A percentile compares a stretch with the other conserved stretches of the same genome.
These are phyloP conservation scores for Hyla sarda DNA, from an alignment of 2,113 vertebrate genomes.

Conservation along the genomic window DNA sequence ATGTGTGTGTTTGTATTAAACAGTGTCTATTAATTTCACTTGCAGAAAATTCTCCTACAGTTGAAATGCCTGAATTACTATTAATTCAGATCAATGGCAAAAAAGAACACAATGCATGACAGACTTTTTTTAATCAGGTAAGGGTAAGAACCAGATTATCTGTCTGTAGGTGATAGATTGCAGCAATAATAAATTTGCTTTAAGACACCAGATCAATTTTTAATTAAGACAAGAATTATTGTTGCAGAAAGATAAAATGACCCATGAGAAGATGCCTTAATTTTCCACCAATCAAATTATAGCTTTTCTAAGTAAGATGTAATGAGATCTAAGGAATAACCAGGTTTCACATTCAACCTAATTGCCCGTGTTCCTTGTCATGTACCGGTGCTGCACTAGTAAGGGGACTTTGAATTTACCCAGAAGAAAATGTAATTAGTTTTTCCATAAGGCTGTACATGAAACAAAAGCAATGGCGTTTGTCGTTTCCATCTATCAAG, in stretches of 20 bases:
- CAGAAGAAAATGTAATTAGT: constrained; percentile 94
- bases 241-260: constrained; percentile 98
- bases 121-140: constrained; percentile 94
- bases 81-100: constrained; percentile 82
- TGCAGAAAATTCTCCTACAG: constrained; percentile 69
- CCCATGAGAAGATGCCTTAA: constrained; percentile 95
- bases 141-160: constrained; percentile 98
- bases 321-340: constrained; percentile 88
- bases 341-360: constrained; percentile 86
- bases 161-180: constrained; percentile 97
- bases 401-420: constrained; percentile 87
- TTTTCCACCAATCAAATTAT: constrained; percentile 99
- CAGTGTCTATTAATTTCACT: constrained; percentile 56
- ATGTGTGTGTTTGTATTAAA: not conserved
- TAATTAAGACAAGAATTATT: constrained; percentile 99
- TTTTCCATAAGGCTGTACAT: constrained; percentile 81
- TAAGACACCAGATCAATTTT: constrained; percentile 99
- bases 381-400: constrained; percentile 84
- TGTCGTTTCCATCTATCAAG: constrained; percentile 78
- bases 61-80: constrained; percentile 73
- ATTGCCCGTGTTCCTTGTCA: constrained; percentile 84
- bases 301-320: constrained; percentile 89
- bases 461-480: constrained; percentile 80
- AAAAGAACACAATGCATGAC: constrained; percentile 87
- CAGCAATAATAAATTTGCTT: constrained; percentile 99